Evolutionary conservation across 2,113 vertebrate genomes (phyloP), one percentile per base, ranked within the genome.

Genomic region (Cercopithecus mona): DNA sequence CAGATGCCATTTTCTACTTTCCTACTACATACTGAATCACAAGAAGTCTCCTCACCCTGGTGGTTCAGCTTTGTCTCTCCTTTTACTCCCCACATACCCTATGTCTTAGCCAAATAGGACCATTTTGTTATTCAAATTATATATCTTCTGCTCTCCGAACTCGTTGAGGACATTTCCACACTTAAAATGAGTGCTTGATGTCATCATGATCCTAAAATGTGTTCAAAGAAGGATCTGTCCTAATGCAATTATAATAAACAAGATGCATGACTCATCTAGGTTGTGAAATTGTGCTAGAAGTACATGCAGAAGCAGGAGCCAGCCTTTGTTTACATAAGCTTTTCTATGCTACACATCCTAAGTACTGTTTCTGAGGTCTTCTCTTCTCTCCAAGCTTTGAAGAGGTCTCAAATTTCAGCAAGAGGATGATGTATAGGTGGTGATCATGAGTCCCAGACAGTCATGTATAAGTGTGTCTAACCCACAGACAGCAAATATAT

Each of bases 331-430:
- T 99, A 99, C 81, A 99, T 99, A 0, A 99, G 99, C 97, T 99
- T 99, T 84, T 99, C 99, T 98, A 98, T 99, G 97, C 98, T 99
- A 80, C 98, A 98, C 92, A 98, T 99, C 75, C 99, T 99, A 98
- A 99, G 99, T 98, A 99, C 99, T 5, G 97, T 98, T 89, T 99
- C 99, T 0, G 99, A 99, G 97, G 99, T 99, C 85, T 99, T 99
- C 55, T 99, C 99, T 78, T 99, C 99, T 93, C 99, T 99, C 94
- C 99, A 99, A 98, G 99, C 98, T 99, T 99, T 88, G 98, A 99
- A 2, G 99, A 99, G 27, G 99, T 99, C n/a, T 98, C 99, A 66
- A 98, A 98, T 0, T 99, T 99, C 0, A 97, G 99, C 32, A 99
- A 99, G 97, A 99, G 98, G 98, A 99, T 99, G 99, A 99, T 99